Base-by-base conservation (phyloP, 1,140 invertebrate species). In the Heliconius hewitsoni region DNA sequence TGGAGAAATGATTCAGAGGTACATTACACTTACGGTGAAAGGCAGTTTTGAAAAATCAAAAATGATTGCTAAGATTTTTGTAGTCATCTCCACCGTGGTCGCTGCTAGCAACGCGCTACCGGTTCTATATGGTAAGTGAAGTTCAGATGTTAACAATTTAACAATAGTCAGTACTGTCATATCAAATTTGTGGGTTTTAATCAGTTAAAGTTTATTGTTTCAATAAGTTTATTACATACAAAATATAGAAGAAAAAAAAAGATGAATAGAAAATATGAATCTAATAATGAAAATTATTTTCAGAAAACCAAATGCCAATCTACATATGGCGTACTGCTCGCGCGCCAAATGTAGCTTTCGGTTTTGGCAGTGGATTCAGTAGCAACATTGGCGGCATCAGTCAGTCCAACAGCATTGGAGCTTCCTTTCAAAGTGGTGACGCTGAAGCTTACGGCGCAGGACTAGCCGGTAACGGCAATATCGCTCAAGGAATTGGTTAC, bases 381-480 rank as follows among this genome's bases (percentile, higher is more conserved):
- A 93, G 89, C 81, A 88, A 94, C 80, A 90, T 93, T 66, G 91
- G 90, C 1, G 93, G 93, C 8, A 89, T 94, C 74, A 85, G 86
- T 11, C 93, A 93, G 34, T 89, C 93, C 2, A 86, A 84, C 11
- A 86, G 91, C 74, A 87, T 90, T 52, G 91, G 91, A 4, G 78
- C 87, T 34, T 87, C 91, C 9, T 93, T 90, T 85, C 85, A 86
- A 74, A 90, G 84, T 73, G 93, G 92, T 18, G 86, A 89, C 71
- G 91, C 86, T 1, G 77, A 87, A 8, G 91, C 91, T 0, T 91
- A 91, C 77, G 91, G 91, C 34, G 52, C 78, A 19, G 82, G 82
- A n/a, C n/a, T 80, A 8, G 82, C 72, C 1, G 23, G 72, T 18
- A 73, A 81, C 34, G 80, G 80, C 8, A 83, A 84, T 42, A 76